Evolutionary conservation across 2,888 invertebrate genomes (phyloP), one percentile per base, ranked within the genome.

Genomic region (Lasioglossum marginatum): DNA sequence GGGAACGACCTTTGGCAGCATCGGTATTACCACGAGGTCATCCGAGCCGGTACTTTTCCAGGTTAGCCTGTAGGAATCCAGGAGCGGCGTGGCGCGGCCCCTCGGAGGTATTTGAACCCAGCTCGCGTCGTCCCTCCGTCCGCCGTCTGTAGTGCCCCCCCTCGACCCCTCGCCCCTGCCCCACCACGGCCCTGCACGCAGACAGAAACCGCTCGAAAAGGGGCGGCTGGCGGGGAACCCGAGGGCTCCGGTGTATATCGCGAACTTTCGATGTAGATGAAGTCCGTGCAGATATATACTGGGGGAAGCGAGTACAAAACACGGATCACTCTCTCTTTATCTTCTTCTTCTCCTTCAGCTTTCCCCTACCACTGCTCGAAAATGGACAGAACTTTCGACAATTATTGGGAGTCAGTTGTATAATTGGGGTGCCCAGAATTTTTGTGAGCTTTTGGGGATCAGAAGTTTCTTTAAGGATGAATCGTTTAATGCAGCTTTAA

Each of bases 81-180:
- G 84, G 87, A 89, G 89, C 87, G 84, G 83, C 85, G 87, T 75
- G 89, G 87, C 86, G 87, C 81, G 89, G 87, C 85, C 88, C 87
- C 86, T 88, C 88, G 80, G 91, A 92, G 92, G 93, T 93, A 93
- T 93, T 93, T 92, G 92, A 93, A 92, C 93, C 88, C 92, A 86
- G 78, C 82, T 68, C 75, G 81, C 85, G 77, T 76, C 87, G 88
- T 85, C 87, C 83, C 82, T 83, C 81, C 82, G 83, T 87, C 85
- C 87, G 84, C 82, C 86, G 88, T 90, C 90, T 89, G 85, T 88
- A 85, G 84, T 80, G 87, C 86, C 40, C 80, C 78, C 60, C 63
- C 78, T 66, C 60, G 63, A 60, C 60, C 73, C 75, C 82, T 66
- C 57, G 71, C 63, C 27, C 60, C 85, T 23, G 6, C 23, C 88